Conservation (phyloP, 1,140 invertebrate genomes). For the Cheumatopsyche charites region DNA sequence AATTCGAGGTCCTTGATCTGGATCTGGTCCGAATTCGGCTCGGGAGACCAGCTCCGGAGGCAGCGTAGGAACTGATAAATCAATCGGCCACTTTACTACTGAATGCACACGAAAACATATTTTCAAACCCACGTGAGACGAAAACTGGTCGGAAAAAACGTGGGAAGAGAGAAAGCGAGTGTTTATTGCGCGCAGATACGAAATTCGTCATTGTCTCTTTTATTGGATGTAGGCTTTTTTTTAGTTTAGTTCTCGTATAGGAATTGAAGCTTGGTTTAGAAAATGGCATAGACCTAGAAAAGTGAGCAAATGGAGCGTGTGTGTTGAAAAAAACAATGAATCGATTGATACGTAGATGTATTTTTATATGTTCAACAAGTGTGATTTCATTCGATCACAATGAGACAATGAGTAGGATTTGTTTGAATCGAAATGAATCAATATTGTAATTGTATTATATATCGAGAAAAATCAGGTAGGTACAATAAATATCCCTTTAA, state of each 20-base stretch:
- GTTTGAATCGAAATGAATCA: background rate
- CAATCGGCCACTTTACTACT: background rate
- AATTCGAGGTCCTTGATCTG: slow-evolving; percentile 8
- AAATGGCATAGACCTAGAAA: background rate
- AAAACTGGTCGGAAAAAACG: slow-evolving; percentile 24
- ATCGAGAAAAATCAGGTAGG: too few relatives aligned
- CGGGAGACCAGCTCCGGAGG: background rate
- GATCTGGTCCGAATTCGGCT: background rate
- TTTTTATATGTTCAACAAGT: background rate
- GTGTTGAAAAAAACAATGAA: background rate
- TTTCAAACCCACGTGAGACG: background rate
- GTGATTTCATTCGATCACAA: background rate
- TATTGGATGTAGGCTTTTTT: background rate
- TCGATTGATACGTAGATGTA: background rate
- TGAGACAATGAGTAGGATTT: background rate
- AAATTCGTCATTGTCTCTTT: background rate
- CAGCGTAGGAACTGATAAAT: background rate
- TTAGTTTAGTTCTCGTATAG: background rate
- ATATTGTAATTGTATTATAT: background rate
- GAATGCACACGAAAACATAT: background rate
- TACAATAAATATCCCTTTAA: too few relatives aligned
- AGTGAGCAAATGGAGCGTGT: too few relatives aligned
- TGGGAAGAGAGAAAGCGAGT: slow-evolving; percentile 23
- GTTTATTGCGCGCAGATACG: background rate
- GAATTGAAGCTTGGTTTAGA: background rate